These are phyloP conservation scores for Orbicella faveolata DNA, from an alignment of 64 coral and sea anemone species.

Conservation along the genomic window DNA sequence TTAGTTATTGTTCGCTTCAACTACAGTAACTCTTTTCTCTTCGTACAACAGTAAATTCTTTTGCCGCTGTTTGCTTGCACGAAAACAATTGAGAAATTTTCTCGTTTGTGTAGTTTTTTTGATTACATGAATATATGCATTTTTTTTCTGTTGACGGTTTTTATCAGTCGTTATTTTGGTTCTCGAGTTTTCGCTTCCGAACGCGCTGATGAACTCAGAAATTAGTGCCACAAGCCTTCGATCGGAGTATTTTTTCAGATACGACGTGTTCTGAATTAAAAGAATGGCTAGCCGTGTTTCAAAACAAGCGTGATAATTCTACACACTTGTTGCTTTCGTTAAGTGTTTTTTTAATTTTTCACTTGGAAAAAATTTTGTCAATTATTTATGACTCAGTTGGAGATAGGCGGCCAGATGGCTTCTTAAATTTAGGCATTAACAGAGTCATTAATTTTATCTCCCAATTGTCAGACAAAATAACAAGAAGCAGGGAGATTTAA, in stretches of 20 bases:
- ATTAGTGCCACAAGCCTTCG: not conserved
- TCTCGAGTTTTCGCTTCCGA: not conserved
- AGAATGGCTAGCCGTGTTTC: not conserved
- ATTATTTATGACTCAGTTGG: slow-evolving; percentile 14
- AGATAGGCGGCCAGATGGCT: not conserved
- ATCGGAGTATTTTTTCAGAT: not conserved
- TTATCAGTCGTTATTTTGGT: not conserved
- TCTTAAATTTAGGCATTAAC: slow-evolving; percentile 24
- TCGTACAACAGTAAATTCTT: not conserved
- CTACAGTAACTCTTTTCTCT: not conserved
- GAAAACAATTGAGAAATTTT: not conserved
- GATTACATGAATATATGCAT: slow-evolving; percentile 42
- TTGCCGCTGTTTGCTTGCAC: not conserved
- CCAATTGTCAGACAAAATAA: slow-evolving; percentile 29
- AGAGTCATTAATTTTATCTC: slow-evolving; percentile 10
- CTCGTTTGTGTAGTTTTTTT: not conserved
- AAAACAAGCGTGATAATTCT: not conserved
- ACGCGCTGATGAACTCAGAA: not conserved
- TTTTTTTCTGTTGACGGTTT: not conserved
- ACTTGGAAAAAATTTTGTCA: not conserved
- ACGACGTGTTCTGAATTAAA: not conserved
- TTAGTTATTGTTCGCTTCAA: not conserved
- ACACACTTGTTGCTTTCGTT: slow-evolving; percentile 19
- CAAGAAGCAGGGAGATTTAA: not conserved
- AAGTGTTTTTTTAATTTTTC: not conserved